phyloP scores from a whole-genome alignment of 2,797 vertebrate genomes.

The Dromococcyx pavoninus region DNA sequence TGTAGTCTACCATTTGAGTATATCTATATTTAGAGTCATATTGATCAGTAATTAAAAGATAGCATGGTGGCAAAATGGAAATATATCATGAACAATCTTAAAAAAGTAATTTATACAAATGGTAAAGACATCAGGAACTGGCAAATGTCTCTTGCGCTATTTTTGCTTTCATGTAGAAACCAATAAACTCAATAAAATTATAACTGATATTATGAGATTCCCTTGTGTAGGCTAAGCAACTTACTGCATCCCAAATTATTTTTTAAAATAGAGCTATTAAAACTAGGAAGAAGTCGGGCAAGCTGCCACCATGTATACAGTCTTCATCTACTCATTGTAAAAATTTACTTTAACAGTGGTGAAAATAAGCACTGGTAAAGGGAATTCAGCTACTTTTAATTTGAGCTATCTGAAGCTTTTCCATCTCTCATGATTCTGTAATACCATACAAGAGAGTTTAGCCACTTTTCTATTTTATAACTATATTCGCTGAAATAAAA shows the following conservation, averaged over 20 bases:
- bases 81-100: conserved; percentile 26
- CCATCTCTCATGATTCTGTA: background rate
- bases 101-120: conserved; percentile 43
- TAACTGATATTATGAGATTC: background rate
- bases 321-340: background rate
- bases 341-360: background rate
- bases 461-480: background rate
- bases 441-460: background rate
- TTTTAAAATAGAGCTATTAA: conserved; percentile 52
- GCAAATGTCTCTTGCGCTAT: background rate
- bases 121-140: conserved; percentile 9
- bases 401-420: background rate
- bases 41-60: conserved; percentile 73
- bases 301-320: background rate
- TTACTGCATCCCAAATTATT: conserved; percentile 43
- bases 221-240: background rate
- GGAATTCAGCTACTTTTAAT: background rate
- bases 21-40: conserved; percentile 76
- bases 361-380: background rate
- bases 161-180: conserved; percentile 38
- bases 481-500: background rate
- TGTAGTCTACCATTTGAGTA: conserved; percentile 73
- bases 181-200: conserved; percentile 12
- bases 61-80: conserved; percentile 56
- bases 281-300: background rate